Conservation (phyloP, 2,888 invertebrate species). For the Epinotia bilunana region DNA sequence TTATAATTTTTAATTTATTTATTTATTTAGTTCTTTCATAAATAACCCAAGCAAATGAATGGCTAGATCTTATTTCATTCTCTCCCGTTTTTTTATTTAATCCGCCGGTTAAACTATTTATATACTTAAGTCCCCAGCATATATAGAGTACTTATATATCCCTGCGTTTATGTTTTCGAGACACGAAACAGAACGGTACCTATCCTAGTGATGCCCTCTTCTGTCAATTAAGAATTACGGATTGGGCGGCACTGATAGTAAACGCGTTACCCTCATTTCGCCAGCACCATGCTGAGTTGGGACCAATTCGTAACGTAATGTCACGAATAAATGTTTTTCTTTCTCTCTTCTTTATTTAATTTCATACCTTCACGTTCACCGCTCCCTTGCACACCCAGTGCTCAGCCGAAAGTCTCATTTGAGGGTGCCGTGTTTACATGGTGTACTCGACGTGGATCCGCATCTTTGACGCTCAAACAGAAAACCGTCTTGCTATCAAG, state of each 20-base stretch:
- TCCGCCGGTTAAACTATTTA: neutral
- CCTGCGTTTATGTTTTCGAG: neutral
- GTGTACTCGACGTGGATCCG: constrained; percentile 63
- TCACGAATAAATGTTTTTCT: too few relatives aligned
- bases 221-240: neutral
- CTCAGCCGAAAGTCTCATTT: constrained; percentile 65
- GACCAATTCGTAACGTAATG: too few relatives aligned
- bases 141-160: neutral
- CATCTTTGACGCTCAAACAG: constrained; percentile 70
- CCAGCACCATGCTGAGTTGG: too few relatives aligned
- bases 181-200: neutral
- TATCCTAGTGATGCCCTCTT: neutral
- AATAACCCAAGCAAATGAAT: too few relatives aligned
- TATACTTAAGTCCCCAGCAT: neutral
- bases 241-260: too few relatives aligned
- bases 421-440: constrained; percentile 71
- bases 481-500: constrained; percentile 61
- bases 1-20: too few relatives aligned
- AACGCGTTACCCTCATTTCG: too few relatives aligned
- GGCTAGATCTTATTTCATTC: too few relatives aligned
- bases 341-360: too few relatives aligned
- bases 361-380: constrained; percentile 34
- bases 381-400: constrained; percentile 45
- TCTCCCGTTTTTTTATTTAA: too few relatives aligned
- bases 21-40: too few relatives aligned